A percentile compares a stretch with the other conserved stretches of the same genome.
phyloP scores from a whole-genome alignment of 2,113 vertebrate species.

The Paedocypris sp. region DNA sequence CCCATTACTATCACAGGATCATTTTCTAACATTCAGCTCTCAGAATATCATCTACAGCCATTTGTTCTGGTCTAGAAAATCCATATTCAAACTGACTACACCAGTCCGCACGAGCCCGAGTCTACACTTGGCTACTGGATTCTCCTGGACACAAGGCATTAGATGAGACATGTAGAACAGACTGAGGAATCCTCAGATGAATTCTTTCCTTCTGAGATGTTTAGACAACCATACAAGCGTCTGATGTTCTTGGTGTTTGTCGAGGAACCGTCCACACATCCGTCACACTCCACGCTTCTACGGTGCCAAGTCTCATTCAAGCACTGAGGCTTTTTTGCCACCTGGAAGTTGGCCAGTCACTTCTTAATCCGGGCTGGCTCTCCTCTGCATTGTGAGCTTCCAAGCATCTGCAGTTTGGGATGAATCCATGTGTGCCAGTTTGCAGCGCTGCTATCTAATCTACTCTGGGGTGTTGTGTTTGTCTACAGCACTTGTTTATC shows the following conservation, averaged over 20 bases:
- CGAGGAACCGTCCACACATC: conserved; percentile 52
- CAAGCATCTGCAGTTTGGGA: conserved; percentile 50
- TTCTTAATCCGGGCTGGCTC: conserved; percentile 44
- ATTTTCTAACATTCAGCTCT: conserved; percentile 42
- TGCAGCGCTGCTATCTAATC: conserved; percentile 48
- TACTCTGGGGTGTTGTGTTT: conserved; percentile 40
- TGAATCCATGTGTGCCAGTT: conserved; percentile 55
- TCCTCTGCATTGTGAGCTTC: conserved; percentile 46
- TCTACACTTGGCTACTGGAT: conserved; percentile 2
- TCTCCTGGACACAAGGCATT: conserved; percentile 34
- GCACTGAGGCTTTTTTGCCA: conserved; percentile 45
- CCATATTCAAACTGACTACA: not conserved
- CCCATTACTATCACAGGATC: conserved; percentile 37
- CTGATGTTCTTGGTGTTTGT: conserved; percentile 49
- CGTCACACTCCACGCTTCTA: conserved; percentile 47
- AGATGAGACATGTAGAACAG: conserved; percentile 55
- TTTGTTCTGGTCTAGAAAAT: conserved; percentile 15
- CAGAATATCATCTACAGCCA: conserved; percentile 13
- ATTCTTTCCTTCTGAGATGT: conserved; percentile 34
- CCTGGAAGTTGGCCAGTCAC: conserved; percentile 53
- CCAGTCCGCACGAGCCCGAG: not conserved
- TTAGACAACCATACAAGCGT: conserved; percentile 63
- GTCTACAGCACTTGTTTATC: conserved; percentile 48
- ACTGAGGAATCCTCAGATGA: conserved; percentile 58
- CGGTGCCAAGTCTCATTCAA: conserved; percentile 40